Evolutionary conservation across 2,888 invertebrate genomes (phyloP).

Genomic region (Pterobdella sp.): DNA sequence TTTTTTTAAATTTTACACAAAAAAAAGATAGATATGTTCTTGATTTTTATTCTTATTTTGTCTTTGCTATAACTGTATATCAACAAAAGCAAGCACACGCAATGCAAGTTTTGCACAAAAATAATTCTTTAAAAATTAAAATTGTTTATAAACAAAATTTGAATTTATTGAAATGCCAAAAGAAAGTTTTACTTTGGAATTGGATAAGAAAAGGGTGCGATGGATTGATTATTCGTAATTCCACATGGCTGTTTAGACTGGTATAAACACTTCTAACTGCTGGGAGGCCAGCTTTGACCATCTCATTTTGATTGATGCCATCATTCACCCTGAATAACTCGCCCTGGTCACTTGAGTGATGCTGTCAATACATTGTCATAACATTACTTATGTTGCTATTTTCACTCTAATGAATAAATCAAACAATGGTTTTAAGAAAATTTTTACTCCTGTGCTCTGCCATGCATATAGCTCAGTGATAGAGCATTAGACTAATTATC

Average conservation of each 20-base stretch:
- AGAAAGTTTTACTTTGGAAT: background rate
- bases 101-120: too few species aligned
- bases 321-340: background rate
- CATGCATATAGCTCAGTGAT: too few species aligned
- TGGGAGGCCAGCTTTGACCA: background rate
- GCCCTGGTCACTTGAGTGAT: background rate
- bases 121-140: too few species aligned
- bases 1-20: too few species aligned
- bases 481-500: too few species aligned
- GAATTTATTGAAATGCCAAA: background rate
- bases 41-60: too few species aligned
- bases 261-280: background rate
- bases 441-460: too few species aligned
- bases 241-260: background rate
- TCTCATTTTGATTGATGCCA: background rate
- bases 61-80: too few species aligned
- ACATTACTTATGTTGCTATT: background rate
- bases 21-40: too few species aligned
- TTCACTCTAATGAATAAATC: too few species aligned
- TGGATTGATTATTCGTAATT: background rate
- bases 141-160: background rate
- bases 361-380: background rate
- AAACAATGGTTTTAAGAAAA: too few species aligned
- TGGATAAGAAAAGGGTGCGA: background rate
- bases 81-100: too few species aligned